Base-by-base conservation (phyloP, 2,888 invertebrate species). In the Papilio gigon region DNA sequence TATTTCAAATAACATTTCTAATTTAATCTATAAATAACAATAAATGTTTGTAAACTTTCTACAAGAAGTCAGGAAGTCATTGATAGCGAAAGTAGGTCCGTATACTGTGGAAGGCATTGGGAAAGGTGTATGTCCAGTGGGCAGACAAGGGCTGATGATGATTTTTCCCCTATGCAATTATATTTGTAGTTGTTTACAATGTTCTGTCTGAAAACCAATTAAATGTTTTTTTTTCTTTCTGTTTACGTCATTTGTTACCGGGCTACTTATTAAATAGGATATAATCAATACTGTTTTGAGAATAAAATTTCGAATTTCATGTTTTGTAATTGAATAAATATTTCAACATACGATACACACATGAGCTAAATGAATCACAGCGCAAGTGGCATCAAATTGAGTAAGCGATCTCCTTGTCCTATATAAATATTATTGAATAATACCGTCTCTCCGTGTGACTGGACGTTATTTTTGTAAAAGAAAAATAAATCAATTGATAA, bases 321-420 rank as follows among this genome's bases (percentile, higher is more conserved):
- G 4, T 53, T 35, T 53, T 25, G n/a, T 53, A 22, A 27, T 27
- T n/a, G 6, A 22, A 20, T 47, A 53, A 53, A 50, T 1, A 50
- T 27, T n/a, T 8, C 53, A 27, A 27, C 27, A 53, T 47, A 44
- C 25, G 25, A 53, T n/a, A 53, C n/a, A 53, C 27, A 50, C 25
- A 53, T 5, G 53, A 27, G 27, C n/a, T 12, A 42, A 17, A 44
- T 58, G 56, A 56, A 42, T 65, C 58, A 58, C 56, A 42, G n/a
- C 42, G 25, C 40, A 33, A 56, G 40, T 56, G 65, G 58, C 44
- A 40, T 58, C 17, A 58, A 58, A 58, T 58, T 56, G 65, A 65
- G 40, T 65, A 58, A 40, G 33, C 53, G 37, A 44, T 30, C 63
- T 47, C 63, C 63, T 47, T 63, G 63, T 63, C 63, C 63, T 47